Conservation (phyloP, 2,113 vertebrate genomes). For the Crotalus tigris region DNA sequence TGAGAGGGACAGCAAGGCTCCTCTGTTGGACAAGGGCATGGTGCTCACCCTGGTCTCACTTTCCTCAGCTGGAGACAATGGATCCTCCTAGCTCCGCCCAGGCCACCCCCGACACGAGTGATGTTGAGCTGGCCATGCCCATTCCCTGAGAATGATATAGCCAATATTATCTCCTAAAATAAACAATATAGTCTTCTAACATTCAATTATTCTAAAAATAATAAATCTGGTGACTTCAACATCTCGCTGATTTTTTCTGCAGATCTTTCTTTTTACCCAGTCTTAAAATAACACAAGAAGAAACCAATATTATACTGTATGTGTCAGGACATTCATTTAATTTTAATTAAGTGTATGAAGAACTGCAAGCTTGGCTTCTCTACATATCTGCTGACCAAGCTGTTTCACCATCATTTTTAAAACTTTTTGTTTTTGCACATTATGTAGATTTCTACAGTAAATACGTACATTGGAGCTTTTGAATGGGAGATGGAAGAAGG, state of each 20-base stretch:
- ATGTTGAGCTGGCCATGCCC: no score
- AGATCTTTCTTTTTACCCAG: background rate
- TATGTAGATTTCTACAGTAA: background rate
- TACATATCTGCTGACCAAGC: background rate
- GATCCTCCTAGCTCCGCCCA: no score
- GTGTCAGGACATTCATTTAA: background rate
- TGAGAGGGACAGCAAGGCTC: no score
- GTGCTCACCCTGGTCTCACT: no score
- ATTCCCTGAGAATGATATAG: background rate
- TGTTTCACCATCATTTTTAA: background rate
- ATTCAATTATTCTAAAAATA: background rate
- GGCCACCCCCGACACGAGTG: no score
- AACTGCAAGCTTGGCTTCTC: background rate
- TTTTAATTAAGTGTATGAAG: background rate
- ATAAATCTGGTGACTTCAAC: background rate
- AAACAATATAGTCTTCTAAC: background rate
- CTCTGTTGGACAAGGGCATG: no score
- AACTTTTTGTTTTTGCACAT: background rate
- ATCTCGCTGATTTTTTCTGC: background rate
- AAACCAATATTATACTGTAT: background rate
- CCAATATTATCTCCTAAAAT: background rate
- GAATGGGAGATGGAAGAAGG: background rate
- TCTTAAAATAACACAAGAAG: slow-evolving; percentile 4
- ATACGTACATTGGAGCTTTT: slow-evolving; percentile 1
- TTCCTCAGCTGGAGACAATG: no score